Evolutionary conservation across 2,888 invertebrate genomes (phyloP), one percentile per base, ranked within the genome.

Genomic region (Rhopalosiphum nymphaeae): DNA sequence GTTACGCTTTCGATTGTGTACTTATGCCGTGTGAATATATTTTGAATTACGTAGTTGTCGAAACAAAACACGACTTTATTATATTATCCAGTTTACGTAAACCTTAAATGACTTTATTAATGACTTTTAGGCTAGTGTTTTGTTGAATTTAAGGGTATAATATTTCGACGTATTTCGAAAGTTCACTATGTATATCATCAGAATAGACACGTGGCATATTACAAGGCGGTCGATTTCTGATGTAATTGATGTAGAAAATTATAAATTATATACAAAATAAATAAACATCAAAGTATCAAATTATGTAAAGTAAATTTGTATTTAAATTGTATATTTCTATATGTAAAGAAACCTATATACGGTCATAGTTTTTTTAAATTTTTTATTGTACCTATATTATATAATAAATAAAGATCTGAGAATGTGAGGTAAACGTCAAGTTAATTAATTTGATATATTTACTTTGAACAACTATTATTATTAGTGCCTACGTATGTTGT

Each of bases 1-100:
- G 26, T 78, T 78, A 78, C 78, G 78, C 91, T 91, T 84, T 91
- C 91, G 36, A 84, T 84, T 91, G 91, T 91, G 16, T 25, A n/a
- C 46, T 89, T 91, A 78, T 44, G 9, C 42, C 84, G 26, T 91
- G 91, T 16, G 91, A 91, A 46, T 44, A 61, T 90, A n/a, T 49
- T 67, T 46, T 90, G n/a, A 89, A 89, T 89, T 90, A 61, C 67
- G 46, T 67, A 5, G 67, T 67, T 11, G 46, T n/a, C 25, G 7
- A 85, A 85, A 85, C 44, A 26, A 44, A 85, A 78, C 78, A 78
- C 1, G 21, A 78, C 21, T 21, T 7, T 21, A 21, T 78, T 7
- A 78, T 78, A 36, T 78, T 36, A 21, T 36, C 21, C 21, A 36
- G 78, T 85, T 85, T 85, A 44, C 85, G 85, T 85, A 85, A 85